Conservation (phyloP, 2,888 invertebrate genomes). For the Drosophila niveifrons region DNA sequence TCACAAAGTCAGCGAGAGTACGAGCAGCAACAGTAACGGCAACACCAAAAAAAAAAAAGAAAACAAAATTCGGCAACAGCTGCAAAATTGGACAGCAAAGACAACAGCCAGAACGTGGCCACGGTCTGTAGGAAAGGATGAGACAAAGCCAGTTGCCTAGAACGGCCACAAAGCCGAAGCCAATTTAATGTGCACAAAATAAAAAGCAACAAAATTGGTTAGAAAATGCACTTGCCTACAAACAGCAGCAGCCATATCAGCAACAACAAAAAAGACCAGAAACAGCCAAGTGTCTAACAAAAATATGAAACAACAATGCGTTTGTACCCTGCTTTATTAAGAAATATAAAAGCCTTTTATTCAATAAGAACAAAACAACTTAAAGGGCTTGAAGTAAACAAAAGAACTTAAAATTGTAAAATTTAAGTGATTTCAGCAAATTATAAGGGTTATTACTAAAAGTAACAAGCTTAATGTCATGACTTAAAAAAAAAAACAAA, state of each 20-base stretch:
- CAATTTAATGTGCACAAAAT: constrained; percentile 75
- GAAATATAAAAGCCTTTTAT: not conserved
- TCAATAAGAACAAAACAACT: not conserved
- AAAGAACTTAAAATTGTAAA: too few relatives aligned
- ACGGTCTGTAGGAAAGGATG: constrained; percentile 15
- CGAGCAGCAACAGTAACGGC: constrained; percentile 30
- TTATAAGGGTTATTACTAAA: too few relatives aligned
- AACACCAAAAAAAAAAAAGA: not conserved
- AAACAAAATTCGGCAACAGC: constrained; percentile 66
- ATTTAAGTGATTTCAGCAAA: too few relatives aligned
- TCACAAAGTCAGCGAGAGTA: constrained; percentile 66
- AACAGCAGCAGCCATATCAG: constrained; percentile 34
- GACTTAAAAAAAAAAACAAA: too few relatives aligned
- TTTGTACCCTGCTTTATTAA: not conserved
- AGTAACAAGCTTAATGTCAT: too few relatives aligned
- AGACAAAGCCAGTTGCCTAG: constrained; percentile 41
- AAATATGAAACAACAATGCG: not conserved
- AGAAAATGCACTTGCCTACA: constrained; percentile 62
- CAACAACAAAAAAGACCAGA: constrained; percentile 34
- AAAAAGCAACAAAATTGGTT: constrained; percentile 69
- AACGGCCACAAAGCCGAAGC: constrained; percentile 54
- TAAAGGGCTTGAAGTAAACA: not conserved
- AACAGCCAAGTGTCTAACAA: constrained; percentile 15
- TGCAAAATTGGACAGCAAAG: constrained; percentile 41
- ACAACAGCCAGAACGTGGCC: constrained; percentile 22